These are phyloP conservation scores for Steatornis caripensis DNA, from an alignment of 2,113 vertebrate genomes.

Conservation along the genomic window DNA sequence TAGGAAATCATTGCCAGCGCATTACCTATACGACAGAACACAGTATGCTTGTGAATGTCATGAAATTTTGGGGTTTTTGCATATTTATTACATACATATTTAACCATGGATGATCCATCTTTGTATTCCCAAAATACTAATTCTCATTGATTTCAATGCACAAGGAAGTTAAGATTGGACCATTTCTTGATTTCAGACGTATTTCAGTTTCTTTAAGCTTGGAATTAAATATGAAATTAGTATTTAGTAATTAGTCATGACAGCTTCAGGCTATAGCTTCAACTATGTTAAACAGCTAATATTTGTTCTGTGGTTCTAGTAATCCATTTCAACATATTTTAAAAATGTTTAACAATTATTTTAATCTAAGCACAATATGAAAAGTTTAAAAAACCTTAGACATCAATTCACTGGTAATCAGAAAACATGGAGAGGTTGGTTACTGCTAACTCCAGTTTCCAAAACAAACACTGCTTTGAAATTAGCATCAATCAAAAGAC, in stretches of 20 bases:
- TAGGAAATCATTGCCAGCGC: neutral
- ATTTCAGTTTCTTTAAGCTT: neutral
- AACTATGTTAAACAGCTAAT: neutral
- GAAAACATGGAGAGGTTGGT: neutral
- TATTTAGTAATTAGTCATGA: neutral
- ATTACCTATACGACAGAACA: neutral
- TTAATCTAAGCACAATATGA: neutral
- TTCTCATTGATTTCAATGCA: neutral
- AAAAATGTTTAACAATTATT: neutral
- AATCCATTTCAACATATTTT: neutral
- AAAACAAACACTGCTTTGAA: neutral
- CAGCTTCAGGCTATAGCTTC: neutral
- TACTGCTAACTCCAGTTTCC: neutral
- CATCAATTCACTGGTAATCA: neutral
- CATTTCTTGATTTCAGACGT: neutral
- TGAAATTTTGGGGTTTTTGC: neutral
- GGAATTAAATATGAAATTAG: neutral
- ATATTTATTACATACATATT: neutral
- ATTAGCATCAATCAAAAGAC: neutral
- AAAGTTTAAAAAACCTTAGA: neutral
- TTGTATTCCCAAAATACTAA: neutral
- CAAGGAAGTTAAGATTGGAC: neutral
- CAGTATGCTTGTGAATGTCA: fast-evolving
- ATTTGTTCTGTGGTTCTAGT: neutral
- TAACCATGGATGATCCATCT: neutral